A percentile compares a stretch with the other conserved stretches of the same genome.
phyloP scores from a whole-genome alignment of 2,797 vertebrate genomes.

The Synaphobranchus kaupii region DNA sequence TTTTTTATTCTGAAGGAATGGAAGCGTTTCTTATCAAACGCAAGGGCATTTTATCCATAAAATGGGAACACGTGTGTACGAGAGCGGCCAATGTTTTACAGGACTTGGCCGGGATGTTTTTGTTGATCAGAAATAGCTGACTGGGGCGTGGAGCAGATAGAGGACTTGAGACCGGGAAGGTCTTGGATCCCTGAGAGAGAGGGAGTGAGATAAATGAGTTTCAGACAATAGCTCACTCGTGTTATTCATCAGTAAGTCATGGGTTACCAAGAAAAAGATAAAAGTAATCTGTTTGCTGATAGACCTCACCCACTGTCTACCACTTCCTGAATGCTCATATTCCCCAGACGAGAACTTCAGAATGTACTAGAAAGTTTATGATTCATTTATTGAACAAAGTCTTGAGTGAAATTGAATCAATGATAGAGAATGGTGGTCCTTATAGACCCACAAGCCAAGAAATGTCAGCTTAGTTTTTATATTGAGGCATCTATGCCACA shows the following conservation, averaged over 20 bases:
- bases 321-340: constrained; percentile 10
- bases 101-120: not conserved
- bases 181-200: not conserved
- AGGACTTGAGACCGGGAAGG: constrained; percentile 9
- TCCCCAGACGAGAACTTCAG: not conserved
- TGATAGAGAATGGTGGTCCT: not conserved
- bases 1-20: not conserved
- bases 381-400: not conserved
- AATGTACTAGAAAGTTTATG: not conserved
- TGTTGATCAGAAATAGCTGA: constrained; percentile 23
- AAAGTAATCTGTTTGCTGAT: not conserved
- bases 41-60: constrained; percentile 3
- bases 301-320: not conserved
- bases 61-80: not conserved
- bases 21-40: not conserved
- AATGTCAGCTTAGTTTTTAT: not conserved
- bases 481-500: not conserved
- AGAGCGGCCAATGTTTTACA: constrained; percentile 15
- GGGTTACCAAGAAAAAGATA: not conserved
- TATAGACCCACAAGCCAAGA: not conserved
- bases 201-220: not conserved
- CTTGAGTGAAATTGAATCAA: not conserved
- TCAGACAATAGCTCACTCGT: constrained; percentile 4
- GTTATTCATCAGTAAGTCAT: not conserved
- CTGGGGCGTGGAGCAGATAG: not conserved